Evolutionary conservation across 2,113 vertebrate species (phyloP).

Genomic region (Sinosuthora webbiana): DNA sequence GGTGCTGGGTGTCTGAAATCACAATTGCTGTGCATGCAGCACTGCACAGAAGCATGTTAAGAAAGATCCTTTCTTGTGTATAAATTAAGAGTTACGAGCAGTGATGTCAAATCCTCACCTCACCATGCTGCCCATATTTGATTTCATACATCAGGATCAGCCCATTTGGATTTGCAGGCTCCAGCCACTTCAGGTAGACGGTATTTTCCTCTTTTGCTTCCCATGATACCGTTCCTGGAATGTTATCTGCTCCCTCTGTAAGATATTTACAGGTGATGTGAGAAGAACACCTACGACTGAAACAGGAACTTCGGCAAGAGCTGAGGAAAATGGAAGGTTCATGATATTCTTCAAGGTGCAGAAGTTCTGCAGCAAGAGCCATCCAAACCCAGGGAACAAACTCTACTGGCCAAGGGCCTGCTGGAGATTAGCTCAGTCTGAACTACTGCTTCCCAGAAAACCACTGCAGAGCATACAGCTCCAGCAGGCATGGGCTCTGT

Average conservation of each 20-base stretch:
- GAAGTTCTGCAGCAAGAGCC: not conserved
- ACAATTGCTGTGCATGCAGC: not conserved
- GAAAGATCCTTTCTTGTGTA: not conserved
- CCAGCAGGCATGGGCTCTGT: not conserved
- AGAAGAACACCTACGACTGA: not conserved
- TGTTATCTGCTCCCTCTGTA: conserved; percentile 91
- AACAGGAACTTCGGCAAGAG: not conserved
- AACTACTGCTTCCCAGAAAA: not conserved
- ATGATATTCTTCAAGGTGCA: not conserved
- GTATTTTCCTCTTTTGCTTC: conserved; percentile 85
- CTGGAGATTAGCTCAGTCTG: not conserved
- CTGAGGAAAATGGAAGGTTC: not conserved
- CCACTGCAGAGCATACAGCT: not conserved
- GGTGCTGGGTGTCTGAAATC: not conserved
- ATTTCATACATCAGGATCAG: conserved; percentile 97
- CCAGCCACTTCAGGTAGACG: conserved; percentile 86
- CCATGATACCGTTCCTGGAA: conserved; percentile 84
- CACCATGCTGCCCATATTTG: conserved; percentile 84
- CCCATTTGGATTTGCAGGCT: conserved; percentile 89
- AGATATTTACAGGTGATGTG: conserved; percentile 1
- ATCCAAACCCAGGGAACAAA: not conserved
- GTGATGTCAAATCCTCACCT: conserved; percentile 76
- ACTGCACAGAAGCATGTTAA: not conserved
- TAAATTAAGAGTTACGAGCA: not conserved
- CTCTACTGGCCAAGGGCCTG: not conserved